Base-by-base conservation (phyloP, 2,113 vertebrate genomes). In the Mohoua ochrocephala region DNA sequence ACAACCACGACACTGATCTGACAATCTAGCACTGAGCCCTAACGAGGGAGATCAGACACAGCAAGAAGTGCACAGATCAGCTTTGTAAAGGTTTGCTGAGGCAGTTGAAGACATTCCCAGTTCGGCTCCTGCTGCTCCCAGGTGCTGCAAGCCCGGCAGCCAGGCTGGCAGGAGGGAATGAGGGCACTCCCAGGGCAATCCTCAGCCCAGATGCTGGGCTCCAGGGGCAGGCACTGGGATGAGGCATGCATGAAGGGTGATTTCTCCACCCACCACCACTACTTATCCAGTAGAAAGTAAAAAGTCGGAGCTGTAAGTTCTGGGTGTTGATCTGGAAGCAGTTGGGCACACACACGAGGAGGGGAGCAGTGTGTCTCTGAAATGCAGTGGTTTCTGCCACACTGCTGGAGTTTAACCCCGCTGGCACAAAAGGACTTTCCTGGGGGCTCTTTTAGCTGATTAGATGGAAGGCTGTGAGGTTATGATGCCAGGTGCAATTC, bases 121-220 rank as follows among this genome's bases (percentile, higher is more conserved):
- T 7, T 35, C 52, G 13, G 6, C 28, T 80, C 41, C 79, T 73
- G 75, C 57, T 74, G 57, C 24, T 91, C 53, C 17, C 27, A 16
- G 50, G 31, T 37, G 60, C 74, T 61, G 44, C 20, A 31, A 86
- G 47, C 61, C 42, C 11, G 0, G 22, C 27, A 65, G 17, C 37
- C 30, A 31, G 44, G 18, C 70, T 33, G 80, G 80, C 44, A 73
- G 65, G 20, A 68, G 41, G 41, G 59, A 64, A 39, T 0, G 0
- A 0, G 0, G 18, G 20, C 6, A 9, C 35, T 74, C 45, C 41
- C 54, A 14, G 26, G 3, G 6, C 2, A 4, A 17, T 27, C 39
- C 54, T 50, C 21, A 15, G 85, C 27, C 0, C 2, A 67, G 33
- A 13, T 20, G 19, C 49, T 44, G 42, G 6, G 30, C 33, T 87